phyloP scores from a whole-genome alignment of 2,888 invertebrate species.

The Tipula helvola region DNA sequence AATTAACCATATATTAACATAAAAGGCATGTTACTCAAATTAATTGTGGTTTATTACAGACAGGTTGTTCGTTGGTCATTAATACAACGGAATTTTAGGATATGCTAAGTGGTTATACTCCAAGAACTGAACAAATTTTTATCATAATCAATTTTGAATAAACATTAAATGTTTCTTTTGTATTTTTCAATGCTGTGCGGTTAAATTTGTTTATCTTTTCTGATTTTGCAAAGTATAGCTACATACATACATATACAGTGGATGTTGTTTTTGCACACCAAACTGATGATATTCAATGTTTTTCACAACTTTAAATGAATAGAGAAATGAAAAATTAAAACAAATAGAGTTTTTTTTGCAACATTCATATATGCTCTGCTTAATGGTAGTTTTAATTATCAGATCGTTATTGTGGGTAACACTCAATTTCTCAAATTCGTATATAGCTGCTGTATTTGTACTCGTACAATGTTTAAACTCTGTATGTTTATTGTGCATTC shows the following conservation, averaged over 20 bases:
- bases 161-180: background rate
- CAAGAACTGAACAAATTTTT: background rate
- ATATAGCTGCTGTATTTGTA: background rate
- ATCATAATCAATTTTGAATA: background rate
- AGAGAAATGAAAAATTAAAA: background rate
- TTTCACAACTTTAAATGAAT: background rate
- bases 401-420: background rate
- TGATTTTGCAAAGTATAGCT: background rate
- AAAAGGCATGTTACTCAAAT: too few species aligned
- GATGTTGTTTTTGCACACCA: background rate
- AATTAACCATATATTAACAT: background rate
- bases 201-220: background rate
- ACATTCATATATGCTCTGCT: background rate
- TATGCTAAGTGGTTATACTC: background rate
- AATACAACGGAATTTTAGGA: too few species aligned
- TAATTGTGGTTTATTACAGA: background rate
- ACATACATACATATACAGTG: background rate
- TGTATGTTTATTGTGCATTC: background rate
- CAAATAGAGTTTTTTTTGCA: background rate
- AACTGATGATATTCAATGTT: background rate
- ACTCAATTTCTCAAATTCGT: background rate
- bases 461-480: too few species aligned
- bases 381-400: conserved; percentile 10
- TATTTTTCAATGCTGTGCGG: background rate
- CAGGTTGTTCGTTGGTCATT: too few species aligned